phyloP scores from a whole-genome alignment of 2,888 invertebrate genomes.

The Parthenolecanium corni region DNA sequence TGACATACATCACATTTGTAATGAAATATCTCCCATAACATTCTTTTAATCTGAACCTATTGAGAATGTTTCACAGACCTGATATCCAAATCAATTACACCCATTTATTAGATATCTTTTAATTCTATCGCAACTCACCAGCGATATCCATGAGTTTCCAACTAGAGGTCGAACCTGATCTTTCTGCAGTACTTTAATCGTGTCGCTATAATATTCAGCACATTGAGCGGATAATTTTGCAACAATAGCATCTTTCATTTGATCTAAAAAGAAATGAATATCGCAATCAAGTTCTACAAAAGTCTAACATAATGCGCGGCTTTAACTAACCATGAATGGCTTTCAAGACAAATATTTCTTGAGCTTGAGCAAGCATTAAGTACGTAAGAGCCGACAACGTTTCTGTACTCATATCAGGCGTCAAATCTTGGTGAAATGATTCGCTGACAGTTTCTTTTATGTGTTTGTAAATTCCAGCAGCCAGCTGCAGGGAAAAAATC shows the following conservation, averaged over 20 bases:
- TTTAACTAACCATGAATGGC: conserved; percentile 59
- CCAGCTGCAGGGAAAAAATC: conserved; percentile 48
- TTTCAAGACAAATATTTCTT: conserved; percentile 93
- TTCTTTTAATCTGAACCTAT: no score
- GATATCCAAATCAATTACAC: no score
- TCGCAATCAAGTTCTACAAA: background rate
- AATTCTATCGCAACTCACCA: conserved; percentile 46
- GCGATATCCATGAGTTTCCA: conserved; percentile 77
- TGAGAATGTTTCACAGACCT: no score
- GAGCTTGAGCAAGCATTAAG: conserved; percentile 95
- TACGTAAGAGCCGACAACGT: conserved; percentile 72
- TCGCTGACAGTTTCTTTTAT: conserved; percentile 68
- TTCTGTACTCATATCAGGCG: conserved; percentile 89
- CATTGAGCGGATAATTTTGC: conserved; percentile 86
- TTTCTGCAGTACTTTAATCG: conserved; percentile 71
- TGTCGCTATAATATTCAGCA: conserved; percentile 88
- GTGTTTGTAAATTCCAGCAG: conserved; percentile 78
- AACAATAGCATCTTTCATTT: conserved; percentile 86
- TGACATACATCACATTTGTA: no score
- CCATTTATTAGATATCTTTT: no score
- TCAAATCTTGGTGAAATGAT: conserved; percentile 86
- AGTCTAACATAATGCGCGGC: background rate
- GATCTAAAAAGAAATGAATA: conserved; percentile 47
- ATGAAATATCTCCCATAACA: no score
- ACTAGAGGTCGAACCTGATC: conserved; percentile 70